Evolutionary conservation across 2,113 vertebrate genomes (phyloP).

Genomic region (Dicentrarchus labrax): DNA sequence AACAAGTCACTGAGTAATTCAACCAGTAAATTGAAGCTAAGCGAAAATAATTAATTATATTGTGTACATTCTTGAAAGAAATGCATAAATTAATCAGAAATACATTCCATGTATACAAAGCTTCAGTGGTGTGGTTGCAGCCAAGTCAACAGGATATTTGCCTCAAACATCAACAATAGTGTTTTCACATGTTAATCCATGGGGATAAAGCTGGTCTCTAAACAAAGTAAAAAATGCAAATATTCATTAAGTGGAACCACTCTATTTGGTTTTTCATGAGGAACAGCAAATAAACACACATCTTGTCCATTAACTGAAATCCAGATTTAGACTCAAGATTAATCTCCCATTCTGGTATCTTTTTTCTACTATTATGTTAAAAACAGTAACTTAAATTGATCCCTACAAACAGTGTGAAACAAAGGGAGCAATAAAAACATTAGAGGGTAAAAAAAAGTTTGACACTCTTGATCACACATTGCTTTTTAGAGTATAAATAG

Average conservation of each 20-base stretch:
- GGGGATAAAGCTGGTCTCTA: slow-evolving; percentile 17
- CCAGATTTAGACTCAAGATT: background rate
- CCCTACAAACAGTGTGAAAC: background rate
- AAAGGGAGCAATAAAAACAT: background rate
- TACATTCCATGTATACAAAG: background rate
- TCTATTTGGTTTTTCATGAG: slow-evolving; percentile 35
- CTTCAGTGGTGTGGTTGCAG: background rate
- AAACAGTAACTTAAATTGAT: background rate
- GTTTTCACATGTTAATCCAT: slow-evolving; percentile 60
- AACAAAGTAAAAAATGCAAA: slow-evolving; percentile 48
- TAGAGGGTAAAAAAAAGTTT: too few species aligned
- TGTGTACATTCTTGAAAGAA: background rate
- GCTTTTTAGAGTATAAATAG: background rate
- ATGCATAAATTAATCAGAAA: background rate
- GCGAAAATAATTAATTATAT: background rate
- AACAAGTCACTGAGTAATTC: background rate
- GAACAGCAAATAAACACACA: slow-evolving; percentile 32
- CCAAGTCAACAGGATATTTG: slow-evolving; percentile 47
- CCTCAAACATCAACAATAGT: slow-evolving; percentile 52
- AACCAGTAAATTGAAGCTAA: background rate
- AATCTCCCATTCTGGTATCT: background rate
- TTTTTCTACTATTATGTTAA: background rate
- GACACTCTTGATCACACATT: background rate
- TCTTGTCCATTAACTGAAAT: background rate
- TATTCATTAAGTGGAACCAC: slow-evolving; percentile 26